Base-by-base conservation (phyloP, 2,797 vertebrate genomes). In the Avahi laniger region DNA sequence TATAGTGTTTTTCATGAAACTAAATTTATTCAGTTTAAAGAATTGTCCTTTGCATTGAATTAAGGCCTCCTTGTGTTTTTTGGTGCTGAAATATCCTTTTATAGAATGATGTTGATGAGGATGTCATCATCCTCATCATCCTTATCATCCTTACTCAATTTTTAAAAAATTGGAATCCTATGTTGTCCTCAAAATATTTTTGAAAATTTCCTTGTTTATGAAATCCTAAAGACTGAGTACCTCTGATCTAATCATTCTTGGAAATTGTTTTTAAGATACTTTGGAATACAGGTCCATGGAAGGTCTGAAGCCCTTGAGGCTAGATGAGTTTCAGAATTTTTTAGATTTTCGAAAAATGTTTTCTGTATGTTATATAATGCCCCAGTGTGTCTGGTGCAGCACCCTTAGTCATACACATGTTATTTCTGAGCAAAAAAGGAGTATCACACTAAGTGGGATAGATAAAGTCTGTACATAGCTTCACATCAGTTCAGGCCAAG, bases 21-120 rank as follows among this genome's bases (percentile, higher is more conserved):
- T 83, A 57, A 89, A 75, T 93, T 75, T 79, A 87, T 87, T 90
- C n/a, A 87, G 5, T 50, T 89, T 82, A 79, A 95, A 88, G 61
- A 73, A 65, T 81, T 92, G 52, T 30, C 52, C 22, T 91, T 97
- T 93, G 50, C 18, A 35, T 35, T 84, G 61, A 92, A 85, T 94
- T 81, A 84, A 81, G 67, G 26, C n/a, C 80, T 81, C n/a, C 11
- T 10, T 94, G 7, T 38, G 7, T 69, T 87, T 87, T 94, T 81
- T 65, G n/a, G 11, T 92, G 4, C 52, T 80, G 78, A 89, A 91
- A 91, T 93, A 82, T 26, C 65, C 35, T 89, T 93, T 67, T 95
- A 43, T 79, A 86, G 81, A 94, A 69, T 69, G 38, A 67, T 76
- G 15, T 82, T 83, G 46, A 76, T 85, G 82, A 65, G 48, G 63